Evolutionary conservation across 1,140 invertebrate genomes (phyloP).

Genomic region (Triops cancriformis): DNA sequence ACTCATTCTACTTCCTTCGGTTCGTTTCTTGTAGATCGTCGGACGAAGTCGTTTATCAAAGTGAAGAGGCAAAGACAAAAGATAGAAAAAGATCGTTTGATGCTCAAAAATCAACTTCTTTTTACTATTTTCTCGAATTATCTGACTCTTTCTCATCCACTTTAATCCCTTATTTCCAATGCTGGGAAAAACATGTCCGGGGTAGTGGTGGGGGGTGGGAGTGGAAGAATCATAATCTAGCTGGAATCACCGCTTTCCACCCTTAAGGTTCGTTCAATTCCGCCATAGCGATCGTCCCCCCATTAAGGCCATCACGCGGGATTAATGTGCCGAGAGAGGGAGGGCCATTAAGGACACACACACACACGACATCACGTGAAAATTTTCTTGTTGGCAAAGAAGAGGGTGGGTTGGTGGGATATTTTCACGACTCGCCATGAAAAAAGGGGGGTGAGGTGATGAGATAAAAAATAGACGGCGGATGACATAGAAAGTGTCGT

Average conservation of each 20-base stretch:
- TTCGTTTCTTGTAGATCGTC: no score
- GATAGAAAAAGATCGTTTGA: no score
- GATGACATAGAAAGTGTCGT: slow-evolving; percentile 5
- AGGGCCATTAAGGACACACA: slow-evolving; percentile 4
- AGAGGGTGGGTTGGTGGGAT: not conserved
- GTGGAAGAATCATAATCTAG: not conserved
- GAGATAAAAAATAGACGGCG: not conserved
- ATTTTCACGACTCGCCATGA: slow-evolving; percentile 8
- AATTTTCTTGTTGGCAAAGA: no score
- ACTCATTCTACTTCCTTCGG: no score
- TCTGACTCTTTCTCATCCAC: no score
- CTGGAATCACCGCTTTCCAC: not conserved
- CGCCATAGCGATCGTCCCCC: not conserved
- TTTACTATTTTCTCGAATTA: no score
- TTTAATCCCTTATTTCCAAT: no score
- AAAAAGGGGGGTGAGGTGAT: not conserved
- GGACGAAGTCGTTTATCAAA: no score
- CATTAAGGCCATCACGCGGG: slow-evolving; percentile 12
- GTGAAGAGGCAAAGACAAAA: no score
- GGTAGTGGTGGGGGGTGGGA: not conserved
- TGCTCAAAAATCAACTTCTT: no score
- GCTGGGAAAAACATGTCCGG: not conserved
- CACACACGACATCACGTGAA: slow-evolving; percentile 3
- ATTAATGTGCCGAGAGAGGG: slow-evolving; percentile 12
- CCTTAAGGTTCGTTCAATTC: not conserved